Base-by-base conservation (phyloP, 2,113 vertebrate genomes). In the Chauna torquata region DNA sequence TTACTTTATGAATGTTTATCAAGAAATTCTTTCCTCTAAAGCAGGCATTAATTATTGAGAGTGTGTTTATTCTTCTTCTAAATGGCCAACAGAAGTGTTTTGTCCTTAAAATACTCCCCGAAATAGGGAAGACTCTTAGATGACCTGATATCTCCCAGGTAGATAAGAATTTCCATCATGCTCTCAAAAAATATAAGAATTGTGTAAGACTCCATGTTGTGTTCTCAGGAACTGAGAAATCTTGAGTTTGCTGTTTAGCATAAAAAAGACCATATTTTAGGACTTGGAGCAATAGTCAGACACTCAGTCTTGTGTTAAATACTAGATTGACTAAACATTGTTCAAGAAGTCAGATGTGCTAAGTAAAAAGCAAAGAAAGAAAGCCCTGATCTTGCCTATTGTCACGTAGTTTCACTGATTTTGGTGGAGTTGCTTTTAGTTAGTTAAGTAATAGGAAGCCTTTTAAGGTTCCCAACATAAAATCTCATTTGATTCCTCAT, bases 401-500 rank as follows among this genome's bases (percentile, higher is more conserved):
- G 14, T 81, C 47, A 54, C 65, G 66, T 32, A 9, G 52, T 81
- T 78, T 54, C 49, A 42, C 45, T 84, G n/a, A 70, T 72, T 83
- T 92, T 38, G 47, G 45, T 71, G 45, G 22, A 62, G 19, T 13
- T 55, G n/a, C 38, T 92, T 92, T 58, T 28, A 92, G 40, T 77
- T 80, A 65, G 75, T 68, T 75, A 89, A 69, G 84, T 54, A 27
- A 87, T 77, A 87, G 34, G 17, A 93, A 66, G 18, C 11, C 36
- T 42, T 83, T 91, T 75, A 81, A 68, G 16, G 22, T 38, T 91
- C 23, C 13, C 23, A 42, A 36, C 34, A 71, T 75, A 97, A 96
- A 91, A 91, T 85, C 9, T 82, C 78, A 69, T 52, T 86, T 76
- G 57, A 75, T 92, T 94, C 38, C 55, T 74, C 83, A 89, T 84